These are phyloP conservation scores for Strigamia maritima DNA, from an alignment of 2,888 invertebrate species.

Conservation along the genomic window DNA sequence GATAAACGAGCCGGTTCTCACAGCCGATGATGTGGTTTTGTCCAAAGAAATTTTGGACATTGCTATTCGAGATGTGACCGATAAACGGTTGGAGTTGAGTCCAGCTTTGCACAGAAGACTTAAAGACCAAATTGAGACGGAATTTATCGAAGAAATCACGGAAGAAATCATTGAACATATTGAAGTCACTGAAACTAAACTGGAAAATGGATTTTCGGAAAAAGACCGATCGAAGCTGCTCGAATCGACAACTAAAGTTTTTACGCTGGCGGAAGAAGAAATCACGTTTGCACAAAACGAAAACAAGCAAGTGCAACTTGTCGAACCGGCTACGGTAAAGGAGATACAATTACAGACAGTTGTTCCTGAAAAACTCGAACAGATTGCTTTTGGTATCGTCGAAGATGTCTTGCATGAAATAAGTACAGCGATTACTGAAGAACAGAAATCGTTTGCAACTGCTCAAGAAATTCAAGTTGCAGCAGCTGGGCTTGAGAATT, in stretches of 20 bases:
- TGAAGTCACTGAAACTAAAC: neutral
- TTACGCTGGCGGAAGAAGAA: constrained; percentile 14
- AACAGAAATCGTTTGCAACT: neutral
- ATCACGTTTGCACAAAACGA: constrained; percentile 1
- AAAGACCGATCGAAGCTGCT: neutral
- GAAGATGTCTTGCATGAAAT: neutral
- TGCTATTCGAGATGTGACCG: neutral
- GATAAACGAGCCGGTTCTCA: neutral
- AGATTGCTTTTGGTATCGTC: neutral
- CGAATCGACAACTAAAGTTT: neutral
- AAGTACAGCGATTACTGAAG: neutral
- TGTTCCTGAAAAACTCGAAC: neutral
- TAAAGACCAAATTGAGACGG: neutral
- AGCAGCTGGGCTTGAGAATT: neutral
- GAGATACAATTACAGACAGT: neutral
- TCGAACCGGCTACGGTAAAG: neutral
- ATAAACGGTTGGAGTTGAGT: neutral
- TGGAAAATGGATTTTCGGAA: neutral
- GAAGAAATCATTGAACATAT: constrained; percentile 2
- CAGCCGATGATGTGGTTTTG: neutral
- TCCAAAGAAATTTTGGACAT: neutral
- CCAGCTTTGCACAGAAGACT: neutral
- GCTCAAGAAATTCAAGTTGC: neutral
- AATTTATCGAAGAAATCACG: neutral
- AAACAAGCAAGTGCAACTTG: neutral